Evolutionary conservation across 1,140 invertebrate species (phyloP).

Genomic region (Phymastichus coffea): DNA sequence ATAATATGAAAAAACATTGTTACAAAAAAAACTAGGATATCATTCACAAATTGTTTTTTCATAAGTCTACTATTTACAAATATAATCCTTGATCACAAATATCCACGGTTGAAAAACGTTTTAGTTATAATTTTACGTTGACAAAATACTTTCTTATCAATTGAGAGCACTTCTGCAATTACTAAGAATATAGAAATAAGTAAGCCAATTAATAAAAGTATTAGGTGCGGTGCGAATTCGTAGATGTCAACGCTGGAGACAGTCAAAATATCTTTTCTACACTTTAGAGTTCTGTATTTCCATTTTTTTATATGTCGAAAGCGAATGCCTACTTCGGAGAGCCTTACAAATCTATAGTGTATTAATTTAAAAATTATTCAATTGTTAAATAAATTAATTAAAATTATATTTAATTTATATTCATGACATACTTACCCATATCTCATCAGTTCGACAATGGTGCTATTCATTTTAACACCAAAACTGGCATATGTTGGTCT

Average conservation of each 20-base stretch:
- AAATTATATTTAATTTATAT: too few relatives aligned
- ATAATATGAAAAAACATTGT: too few relatives aligned
- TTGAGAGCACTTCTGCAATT: too few relatives aligned
- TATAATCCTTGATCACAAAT: too few relatives aligned
- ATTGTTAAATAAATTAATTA: not conserved
- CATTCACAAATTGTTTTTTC: too few relatives aligned
- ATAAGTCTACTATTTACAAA: too few relatives aligned
- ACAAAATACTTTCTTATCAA: too few relatives aligned
- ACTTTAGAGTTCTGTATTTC: constrained; percentile 35
- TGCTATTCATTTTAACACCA: constrained; percentile 28
- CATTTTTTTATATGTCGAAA: constrained; percentile 32
- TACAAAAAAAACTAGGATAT: too few relatives aligned
- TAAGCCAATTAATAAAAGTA: not conserved
- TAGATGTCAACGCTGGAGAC: constrained; percentile 11
- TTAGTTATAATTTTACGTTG: too few relatives aligned
- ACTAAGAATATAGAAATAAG: not conserved
- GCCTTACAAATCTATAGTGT: not conserved
- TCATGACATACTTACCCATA: constrained; percentile 33
- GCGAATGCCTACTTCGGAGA: not conserved
- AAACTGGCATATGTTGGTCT: constrained; percentile 20
- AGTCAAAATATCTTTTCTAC: constrained; percentile 28
- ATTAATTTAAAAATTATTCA: too few relatives aligned
- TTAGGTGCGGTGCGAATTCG: too few relatives aligned
- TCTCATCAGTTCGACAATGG: constrained; percentile 32
- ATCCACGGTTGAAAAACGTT: too few relatives aligned